phyloP scores from a whole-genome alignment of 2,888 invertebrate genomes.

The Plemyria rubiginata region DNA sequence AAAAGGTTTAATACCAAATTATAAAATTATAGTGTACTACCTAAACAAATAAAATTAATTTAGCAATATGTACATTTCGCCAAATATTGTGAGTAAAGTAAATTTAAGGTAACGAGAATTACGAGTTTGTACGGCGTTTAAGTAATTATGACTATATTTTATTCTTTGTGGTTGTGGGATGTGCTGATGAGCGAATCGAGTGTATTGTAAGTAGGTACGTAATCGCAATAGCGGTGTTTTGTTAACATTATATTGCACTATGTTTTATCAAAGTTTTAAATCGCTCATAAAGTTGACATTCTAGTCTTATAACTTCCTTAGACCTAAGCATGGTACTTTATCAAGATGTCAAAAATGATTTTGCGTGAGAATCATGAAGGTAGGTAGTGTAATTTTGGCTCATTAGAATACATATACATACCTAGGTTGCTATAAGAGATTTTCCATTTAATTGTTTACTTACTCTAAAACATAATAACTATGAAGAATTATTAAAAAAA shows the following conservation, averaged over 20 bases:
- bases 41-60: slow-evolving; percentile 27
- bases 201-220: slow-evolving; percentile 6
- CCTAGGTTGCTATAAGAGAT: not conserved
- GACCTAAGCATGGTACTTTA: slow-evolving; percentile 39
- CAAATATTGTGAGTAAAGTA: slow-evolving; percentile 50
- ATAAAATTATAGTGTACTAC: not conserved
- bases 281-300: slow-evolving; percentile 51
- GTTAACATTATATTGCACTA: slow-evolving; percentile 21
- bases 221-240: slow-evolving; percentile 18
- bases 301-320: slow-evolving; percentile 59
- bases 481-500: not conserved
- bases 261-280: slow-evolving; percentile 24
- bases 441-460: slow-evolving; percentile 14
- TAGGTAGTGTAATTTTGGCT: slow-evolving; percentile 53
- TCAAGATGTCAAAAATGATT: slow-evolving; percentile 35
- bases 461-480: not conserved
- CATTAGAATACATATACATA: slow-evolving; percentile 49
- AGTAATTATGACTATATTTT: not conserved
- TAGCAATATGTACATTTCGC: slow-evolving; percentile 59
- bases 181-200: slow-evolving; percentile 7
- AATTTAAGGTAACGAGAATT: slow-evolving; percentile 4
- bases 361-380: slow-evolving; percentile 19
- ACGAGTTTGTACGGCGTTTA: not conserved
- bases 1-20: not conserved
- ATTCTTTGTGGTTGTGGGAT: slow-evolving; percentile 1